Base-by-base conservation (phyloP, 2,113 vertebrate species). In the Anguilla japonica region DNA sequence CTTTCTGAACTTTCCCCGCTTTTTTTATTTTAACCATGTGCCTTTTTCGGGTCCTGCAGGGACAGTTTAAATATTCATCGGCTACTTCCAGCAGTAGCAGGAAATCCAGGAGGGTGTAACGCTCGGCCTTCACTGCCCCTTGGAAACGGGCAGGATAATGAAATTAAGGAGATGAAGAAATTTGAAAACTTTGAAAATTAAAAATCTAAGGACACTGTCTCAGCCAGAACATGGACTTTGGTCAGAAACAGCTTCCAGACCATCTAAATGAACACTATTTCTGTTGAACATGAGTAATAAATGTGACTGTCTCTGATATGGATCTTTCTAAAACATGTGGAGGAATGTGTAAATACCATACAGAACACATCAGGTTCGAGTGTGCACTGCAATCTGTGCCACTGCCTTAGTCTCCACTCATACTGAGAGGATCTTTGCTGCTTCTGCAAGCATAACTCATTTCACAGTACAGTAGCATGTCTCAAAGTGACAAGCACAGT, bases 41-140 rank as follows among this genome's bases (percentile, higher is more conserved):
- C 93, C 93, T 94, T 96, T 34, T 96, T 95, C 89, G 82, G 93
- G 91, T 91, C 92, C 91, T 95, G 95, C 95, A 94, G 94, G 93
- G 93, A 94, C 94, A 96, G 94, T 92, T 96, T 96, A 96, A 96
- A 96, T 96, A 96, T 96, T 96, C 95, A 96, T 96, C 94, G 96
- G 96, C 94, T 96, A 95, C 94, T 96, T 94, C 95, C 95, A 96
- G 94, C 94, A 94, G 93, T 92, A 94, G 94, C 93, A 75, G n/a
- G 9, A 34, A 75, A 26, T n/a, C 71, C 26, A 75, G 20, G 20
- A 6, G 60, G 60, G 18, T 8, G 60, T 67, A 67, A 26, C n/a
- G 34, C 7, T 5, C 71, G 4, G 43, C 8, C 5, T 20, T 60
- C 14, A 15, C 57, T 16, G 14, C 7, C 60, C 5, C 60, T 26